Percentiles rank a stretch among this genome's conserved stretches.
Evolutionary conservation across 2,888 invertebrate genomes (phyloP).

Genomic region (Cyclophora albipunctata): DNA sequence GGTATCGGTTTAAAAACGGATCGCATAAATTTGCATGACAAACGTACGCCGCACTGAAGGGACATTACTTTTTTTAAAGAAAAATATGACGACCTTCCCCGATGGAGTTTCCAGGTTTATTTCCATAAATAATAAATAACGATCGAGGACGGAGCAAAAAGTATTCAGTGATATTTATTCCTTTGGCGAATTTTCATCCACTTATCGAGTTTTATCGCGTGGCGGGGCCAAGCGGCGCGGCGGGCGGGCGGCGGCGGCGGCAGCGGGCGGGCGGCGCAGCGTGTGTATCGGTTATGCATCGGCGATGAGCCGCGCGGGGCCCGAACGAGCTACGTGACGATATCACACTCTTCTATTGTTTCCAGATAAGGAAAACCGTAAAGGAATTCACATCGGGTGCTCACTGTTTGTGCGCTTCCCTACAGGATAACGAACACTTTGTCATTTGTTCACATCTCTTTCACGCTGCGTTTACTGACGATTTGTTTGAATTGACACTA

Average conservation of each 20-base stretch:
- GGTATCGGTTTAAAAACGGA: slow-evolving; percentile 67
- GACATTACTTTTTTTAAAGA: slow-evolving; percentile 69
- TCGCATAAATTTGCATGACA: slow-evolving; percentile 73
- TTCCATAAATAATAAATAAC: slow-evolving; percentile 75
- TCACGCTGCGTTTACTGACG: no score
- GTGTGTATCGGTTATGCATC: slow-evolving; percentile 15
- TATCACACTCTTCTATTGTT: no score
- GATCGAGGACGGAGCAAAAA: slow-evolving; percentile 63
- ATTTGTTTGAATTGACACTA: no score
- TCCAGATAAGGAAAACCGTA: no score
- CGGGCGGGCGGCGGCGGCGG: slow-evolving; percentile 11
- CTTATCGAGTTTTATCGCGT: slow-evolving; percentile 51
- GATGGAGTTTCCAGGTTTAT: slow-evolving; percentile 66
- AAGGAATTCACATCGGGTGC: no score
- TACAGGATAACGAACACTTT: no score
- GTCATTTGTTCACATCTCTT: no score
- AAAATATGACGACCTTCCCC: slow-evolving; percentile 71
- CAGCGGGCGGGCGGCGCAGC: not conserved
- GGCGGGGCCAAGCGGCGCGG: slow-evolving; percentile 1
- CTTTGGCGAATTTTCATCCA: slow-evolving; percentile 64
- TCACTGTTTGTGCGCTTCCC: no score
- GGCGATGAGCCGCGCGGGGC: slow-evolving; percentile 3
- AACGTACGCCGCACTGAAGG: slow-evolving; percentile 51
- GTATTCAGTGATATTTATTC: slow-evolving; percentile 66
- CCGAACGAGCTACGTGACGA: no score